Evolutionary conservation across 2,113 vertebrate genomes (phyloP).

Genomic region (Platysteira castanea): DNA sequence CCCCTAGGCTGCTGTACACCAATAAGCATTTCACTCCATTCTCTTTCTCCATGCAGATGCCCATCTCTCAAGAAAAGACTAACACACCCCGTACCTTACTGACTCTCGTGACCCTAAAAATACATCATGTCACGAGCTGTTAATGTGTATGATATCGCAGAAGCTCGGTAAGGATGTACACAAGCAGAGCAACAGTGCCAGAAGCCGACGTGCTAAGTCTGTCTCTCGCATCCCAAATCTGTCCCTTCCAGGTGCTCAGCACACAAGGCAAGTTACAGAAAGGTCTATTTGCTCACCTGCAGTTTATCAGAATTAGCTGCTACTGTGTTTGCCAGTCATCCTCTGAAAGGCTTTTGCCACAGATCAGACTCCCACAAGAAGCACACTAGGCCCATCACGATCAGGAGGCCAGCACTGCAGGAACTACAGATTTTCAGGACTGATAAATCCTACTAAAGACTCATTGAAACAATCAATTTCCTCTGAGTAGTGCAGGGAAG

Average conservation of each 20-base stretch:
- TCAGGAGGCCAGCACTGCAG: background rate
- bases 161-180: background rate
- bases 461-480: background rate
- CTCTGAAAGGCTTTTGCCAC: background rate
- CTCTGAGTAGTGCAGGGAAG: background rate
- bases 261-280: background rate
- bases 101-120: background rate
- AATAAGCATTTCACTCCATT: background rate
- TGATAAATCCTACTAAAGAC: background rate
- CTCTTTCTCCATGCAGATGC: background rate
- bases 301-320: background rate
- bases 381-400: background rate
- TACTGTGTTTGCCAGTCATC: background rate
- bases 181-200: background rate
- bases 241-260: background rate
- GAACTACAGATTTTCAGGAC: background rate
- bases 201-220: background rate
- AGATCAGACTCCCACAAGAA: background rate
- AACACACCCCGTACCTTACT: background rate
- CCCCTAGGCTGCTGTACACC: background rate
- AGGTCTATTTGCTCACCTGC: background rate
- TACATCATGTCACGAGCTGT: background rate
- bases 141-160: background rate
- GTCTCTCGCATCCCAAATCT: background rate
- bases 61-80: background rate